These are phyloP conservation scores for Drosophila quasianomalipes DNA, from an alignment of 2,888 invertebrate genomes.

Conservation along the genomic window DNA sequence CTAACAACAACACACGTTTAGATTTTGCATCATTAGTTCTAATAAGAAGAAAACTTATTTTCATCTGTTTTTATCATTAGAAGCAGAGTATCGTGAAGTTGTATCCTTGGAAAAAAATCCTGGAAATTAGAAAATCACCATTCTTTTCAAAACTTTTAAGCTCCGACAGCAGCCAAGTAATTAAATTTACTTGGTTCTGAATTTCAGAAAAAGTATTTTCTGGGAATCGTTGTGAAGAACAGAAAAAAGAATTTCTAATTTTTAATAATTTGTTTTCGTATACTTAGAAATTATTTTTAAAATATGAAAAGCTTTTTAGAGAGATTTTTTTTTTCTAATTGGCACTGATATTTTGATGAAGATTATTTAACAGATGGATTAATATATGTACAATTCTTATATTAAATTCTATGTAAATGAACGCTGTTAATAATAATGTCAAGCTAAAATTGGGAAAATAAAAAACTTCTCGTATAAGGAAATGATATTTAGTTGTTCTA, in stretches of 20 bases:
- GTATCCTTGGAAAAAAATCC: neutral
- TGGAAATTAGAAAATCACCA: no score
- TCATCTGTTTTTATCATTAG: neutral
- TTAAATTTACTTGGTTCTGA: neutral
- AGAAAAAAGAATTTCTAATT: neutral
- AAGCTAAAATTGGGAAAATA: neutral
- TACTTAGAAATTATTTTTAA: neutral
- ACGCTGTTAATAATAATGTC: neutral
- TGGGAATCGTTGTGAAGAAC: neutral
- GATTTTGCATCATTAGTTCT: neutral
- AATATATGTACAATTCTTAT: neutral
- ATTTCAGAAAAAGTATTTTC: neutral
- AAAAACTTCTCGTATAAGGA: neutral
- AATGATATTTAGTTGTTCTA: neutral
- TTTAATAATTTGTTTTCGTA: neutral
- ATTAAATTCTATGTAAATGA: neutral
- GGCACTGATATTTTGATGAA: neutral
- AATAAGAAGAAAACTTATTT: neutral
- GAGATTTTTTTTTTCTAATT: neutral
- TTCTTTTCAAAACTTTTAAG: neutral
- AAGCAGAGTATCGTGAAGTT: neutral
- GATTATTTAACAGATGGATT: neutral
- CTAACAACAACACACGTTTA: accelerated
- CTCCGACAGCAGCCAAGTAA: neutral
- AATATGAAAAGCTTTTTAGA: no score